phyloP scores from a whole-genome alignment of 2,888 invertebrate species.

The Clistopyga incitator region DNA sequence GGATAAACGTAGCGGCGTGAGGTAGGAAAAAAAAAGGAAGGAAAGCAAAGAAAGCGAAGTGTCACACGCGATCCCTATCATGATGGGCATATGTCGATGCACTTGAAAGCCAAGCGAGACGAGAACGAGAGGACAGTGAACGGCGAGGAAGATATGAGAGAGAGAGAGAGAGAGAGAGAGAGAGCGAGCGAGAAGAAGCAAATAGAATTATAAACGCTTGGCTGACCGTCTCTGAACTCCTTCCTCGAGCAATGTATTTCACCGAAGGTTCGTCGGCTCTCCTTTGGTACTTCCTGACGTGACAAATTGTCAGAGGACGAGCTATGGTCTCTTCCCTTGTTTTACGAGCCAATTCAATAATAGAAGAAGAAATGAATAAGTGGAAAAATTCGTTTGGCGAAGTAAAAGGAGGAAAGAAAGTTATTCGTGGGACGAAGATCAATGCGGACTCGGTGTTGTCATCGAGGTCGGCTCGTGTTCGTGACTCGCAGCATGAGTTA shows the following conservation, averaged over 20 bases:
- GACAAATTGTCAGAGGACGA: constrained; percentile 30
- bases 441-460: constrained; percentile 12
- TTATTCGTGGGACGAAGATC: neutral
- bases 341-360: constrained; percentile 9
- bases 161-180: neutral
- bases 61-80: constrained; percentile 61
- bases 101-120: constrained; percentile 25
- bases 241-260: neutral
- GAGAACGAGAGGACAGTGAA: neutral
- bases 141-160: neutral
- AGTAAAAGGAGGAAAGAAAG: constrained; percentile 7
- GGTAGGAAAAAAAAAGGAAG: constrained; percentile 60
- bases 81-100: constrained; percentile 44
- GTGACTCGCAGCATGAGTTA: constrained; percentile 26
- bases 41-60: constrained; percentile 63
- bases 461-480: constrained; percentile 17
- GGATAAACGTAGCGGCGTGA: constrained; percentile 1
- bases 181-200: constrained; percentile 5
- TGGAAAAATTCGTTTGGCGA: neutral
- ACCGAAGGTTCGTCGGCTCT: constrained; percentile 17
- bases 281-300: constrained; percentile 26
- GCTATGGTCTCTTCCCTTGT: neutral
- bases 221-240: constrained; percentile 7
- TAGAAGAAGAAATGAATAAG: neutral
- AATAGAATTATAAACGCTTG: constrained; percentile 39